A percentile compares a stretch with the other conserved stretches of the same genome.
These are phyloP conservation scores for Papilio machaon DNA, from an alignment of 1,140 invertebrate species.

Conservation along the genomic window DNA sequence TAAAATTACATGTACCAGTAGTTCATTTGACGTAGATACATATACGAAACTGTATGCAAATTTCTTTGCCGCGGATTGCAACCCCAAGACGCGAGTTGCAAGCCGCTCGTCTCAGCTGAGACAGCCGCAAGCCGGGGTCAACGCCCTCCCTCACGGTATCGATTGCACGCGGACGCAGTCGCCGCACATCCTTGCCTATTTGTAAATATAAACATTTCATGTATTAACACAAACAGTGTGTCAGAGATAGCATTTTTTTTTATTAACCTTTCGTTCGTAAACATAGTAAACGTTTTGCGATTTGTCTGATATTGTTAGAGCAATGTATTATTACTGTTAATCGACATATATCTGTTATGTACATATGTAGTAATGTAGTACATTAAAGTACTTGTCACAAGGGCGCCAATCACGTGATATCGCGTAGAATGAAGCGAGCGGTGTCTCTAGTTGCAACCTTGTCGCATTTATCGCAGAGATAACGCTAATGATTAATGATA, in stretches of 20 bases:
- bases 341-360: background rate
- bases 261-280: background rate
- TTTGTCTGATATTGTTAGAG: background rate
- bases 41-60: no score
- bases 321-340: background rate
- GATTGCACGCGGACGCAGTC: slow-evolving; percentile 1
- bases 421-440: background rate
- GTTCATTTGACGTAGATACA: no score
- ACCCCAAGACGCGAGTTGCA: background rate
- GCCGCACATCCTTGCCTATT: background rate
- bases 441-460: background rate
- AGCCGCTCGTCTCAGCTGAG: background rate
- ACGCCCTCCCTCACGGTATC: background rate
- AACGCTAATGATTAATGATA: background rate
- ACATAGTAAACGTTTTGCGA: background rate
- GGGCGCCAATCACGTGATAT: background rate
- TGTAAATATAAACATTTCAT: background rate
- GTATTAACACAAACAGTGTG: background rate
- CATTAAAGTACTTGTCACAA: background rate
- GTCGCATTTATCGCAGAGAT: slow-evolving; percentile 1
- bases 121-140: background rate
- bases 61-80: background rate
- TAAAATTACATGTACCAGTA: no score
- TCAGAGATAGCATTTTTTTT: background rate
- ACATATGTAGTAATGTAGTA: background rate